These are phyloP conservation scores for Anser brachyrhynchus DNA, from an alignment of 2,113 vertebrate genomes.

Conservation along the genomic window DNA sequence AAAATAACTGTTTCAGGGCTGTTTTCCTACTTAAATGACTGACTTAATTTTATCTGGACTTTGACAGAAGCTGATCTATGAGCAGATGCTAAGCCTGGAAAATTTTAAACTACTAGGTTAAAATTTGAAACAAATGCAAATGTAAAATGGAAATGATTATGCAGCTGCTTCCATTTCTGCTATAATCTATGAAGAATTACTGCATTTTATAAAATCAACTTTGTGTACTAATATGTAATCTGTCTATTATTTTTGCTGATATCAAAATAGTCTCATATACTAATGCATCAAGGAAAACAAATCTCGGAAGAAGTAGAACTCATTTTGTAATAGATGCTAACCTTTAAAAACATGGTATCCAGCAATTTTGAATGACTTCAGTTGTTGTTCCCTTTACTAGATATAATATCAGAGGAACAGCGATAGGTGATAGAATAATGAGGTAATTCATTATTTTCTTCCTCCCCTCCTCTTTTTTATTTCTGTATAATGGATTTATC, in stretches of 20 bases:
- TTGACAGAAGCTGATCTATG: not conserved
- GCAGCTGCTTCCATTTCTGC: not conserved
- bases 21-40: not conserved
- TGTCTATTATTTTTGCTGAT: constrained; percentile 37
- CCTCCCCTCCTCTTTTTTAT: constrained; percentile 34
- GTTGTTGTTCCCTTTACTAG: constrained; percentile 87
- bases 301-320: not conserved
- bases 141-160: not conserved
- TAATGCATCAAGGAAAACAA: not conserved
- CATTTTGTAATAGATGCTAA: constrained; percentile 49
- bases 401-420: constrained; percentile 97
- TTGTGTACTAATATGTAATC: constrained; percentile 15
- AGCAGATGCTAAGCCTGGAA: not conserved
- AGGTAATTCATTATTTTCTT: constrained; percentile 89
- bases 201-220: not conserved
- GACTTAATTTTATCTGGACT: not conserved
- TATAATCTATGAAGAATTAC: not conserved
- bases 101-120: not conserved
- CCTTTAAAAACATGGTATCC: constrained; percentile 57
- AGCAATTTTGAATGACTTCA: constrained; percentile 76
- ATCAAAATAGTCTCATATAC: not conserved
- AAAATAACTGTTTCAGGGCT: not conserved
- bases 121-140: not conserved
- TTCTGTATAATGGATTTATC: constrained; percentile 60
- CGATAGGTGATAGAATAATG: constrained; percentile 99